phyloP scores from a whole-genome alignment of 1,140 invertebrate species.

The Drosophila setifemur region DNA sequence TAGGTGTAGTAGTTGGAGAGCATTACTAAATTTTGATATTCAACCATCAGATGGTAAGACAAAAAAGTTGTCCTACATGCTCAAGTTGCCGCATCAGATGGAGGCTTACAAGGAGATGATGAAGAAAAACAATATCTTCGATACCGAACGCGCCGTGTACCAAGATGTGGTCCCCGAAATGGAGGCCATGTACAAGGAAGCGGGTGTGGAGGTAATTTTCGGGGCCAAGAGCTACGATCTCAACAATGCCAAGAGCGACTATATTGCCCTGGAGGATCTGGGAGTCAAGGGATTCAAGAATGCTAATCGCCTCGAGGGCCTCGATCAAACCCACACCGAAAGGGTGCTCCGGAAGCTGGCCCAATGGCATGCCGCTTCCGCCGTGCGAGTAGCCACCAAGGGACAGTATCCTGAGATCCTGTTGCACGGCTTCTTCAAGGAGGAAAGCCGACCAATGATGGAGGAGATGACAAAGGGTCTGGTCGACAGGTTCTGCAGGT shows the following conservation, averaged over 20 bases:
- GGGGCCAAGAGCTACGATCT: constrained; percentile 52
- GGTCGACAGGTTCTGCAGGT: constrained; percentile 27
- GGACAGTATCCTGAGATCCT: constrained; percentile 54
- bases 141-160: constrained; percentile 53
- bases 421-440: constrained; percentile 38
- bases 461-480: constrained; percentile 38
- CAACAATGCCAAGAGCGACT: constrained; percentile 29
- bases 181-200: constrained; percentile 75
- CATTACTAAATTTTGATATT: neutral
- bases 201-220: constrained; percentile 49
- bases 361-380: constrained; percentile 84
- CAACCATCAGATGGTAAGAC: constrained; percentile 40
- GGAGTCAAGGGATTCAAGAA: constrained; percentile 79
- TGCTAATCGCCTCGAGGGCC: constrained; percentile 83
- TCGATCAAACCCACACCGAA: constrained; percentile 83
- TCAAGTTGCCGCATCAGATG: constrained; percentile 54
- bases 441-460: constrained; percentile 41
- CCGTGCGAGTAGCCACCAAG: constrained; percentile 82
- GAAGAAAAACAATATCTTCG: constrained; percentile 48
- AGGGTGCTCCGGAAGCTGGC: constrained; percentile 83
- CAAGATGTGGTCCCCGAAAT: constrained; percentile 55
- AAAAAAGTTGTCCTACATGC: constrained; percentile 53
- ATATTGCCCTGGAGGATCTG: constrained; percentile 84
- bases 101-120: constrained; percentile 30
- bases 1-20: rapidly evolving